Evolutionary conservation across 2,113 vertebrate genomes (phyloP), one percentile per base, ranked within the genome.

Genomic region (Amia ocellicauda): DNA sequence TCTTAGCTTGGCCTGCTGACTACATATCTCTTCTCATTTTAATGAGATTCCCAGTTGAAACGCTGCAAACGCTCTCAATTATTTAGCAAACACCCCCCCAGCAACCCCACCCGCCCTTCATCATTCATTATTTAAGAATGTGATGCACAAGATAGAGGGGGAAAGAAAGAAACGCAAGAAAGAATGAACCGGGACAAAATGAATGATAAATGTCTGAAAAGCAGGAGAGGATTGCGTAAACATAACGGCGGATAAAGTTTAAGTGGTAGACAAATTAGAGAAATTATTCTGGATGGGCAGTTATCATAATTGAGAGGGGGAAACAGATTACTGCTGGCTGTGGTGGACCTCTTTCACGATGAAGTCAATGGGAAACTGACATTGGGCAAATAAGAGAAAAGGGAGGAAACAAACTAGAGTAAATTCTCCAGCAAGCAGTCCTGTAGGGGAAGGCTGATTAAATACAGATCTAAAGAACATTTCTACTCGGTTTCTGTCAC

Each of bases 41-140:
- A 63, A 63, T 63, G 52, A 63, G 28, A 53, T 41, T 63, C 51
- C 50, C 50, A 42, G 52, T 63, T 42, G 62, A 63, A 54, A 50
- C 26, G 31, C 51, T 19, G 47, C 50, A 42, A 43, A 63, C 41
- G 28, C 53, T 22, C 47, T 63, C 51, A 63, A 63, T 63, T 63
- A 63, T 55, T 63, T 26, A 63, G 20, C 62, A 63, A 63, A 55
- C 51, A 29, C 41, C 16, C 11, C 16, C 16, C 16, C n/a, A n/a
- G n/a, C n/a, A n/a, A n/a, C 45, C 14, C 45, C 13, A 53, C 23
- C 11, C 31, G 5, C 31, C 62, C 41, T 47, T 54, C 41, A 63
- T 28, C 49, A 36, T 55, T 63, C 36, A 63, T 55, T 63, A 63
- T 63, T 63, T 50, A 63, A 63, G 50, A 63, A 36, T 24, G 29